Evolutionary conservation across 92 coral and sea anemone species (phyloP).

Genomic region (Phenganax marumi): DNA sequence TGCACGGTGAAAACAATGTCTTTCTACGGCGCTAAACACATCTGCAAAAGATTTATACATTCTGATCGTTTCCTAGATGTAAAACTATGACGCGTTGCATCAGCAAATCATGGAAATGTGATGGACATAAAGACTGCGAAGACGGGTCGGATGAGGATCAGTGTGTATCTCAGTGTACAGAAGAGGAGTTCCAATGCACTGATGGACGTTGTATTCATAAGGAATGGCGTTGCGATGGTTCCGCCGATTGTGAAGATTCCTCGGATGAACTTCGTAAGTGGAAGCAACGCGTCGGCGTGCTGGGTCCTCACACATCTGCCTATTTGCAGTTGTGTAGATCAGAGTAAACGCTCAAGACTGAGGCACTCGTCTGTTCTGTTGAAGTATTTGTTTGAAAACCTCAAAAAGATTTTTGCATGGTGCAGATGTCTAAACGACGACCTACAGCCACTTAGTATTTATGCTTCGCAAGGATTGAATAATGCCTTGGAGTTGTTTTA

Average conservation of each 20-base stretch:
- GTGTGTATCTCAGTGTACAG: constrained; percentile 59
- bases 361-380: no score
- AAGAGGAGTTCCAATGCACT: constrained; percentile 58
- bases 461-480: no score
- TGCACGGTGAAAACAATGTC: no score
- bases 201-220: constrained; percentile 65
- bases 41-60: not conserved
- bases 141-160: constrained; percentile 82
- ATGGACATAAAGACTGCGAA: constrained; percentile 67
- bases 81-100: constrained; percentile 54
- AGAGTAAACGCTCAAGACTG: no score
- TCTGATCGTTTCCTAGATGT: constrained; percentile 1
- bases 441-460: no score
- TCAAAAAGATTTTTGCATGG: not conserved
- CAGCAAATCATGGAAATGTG: constrained; percentile 62
- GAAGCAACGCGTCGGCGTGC: not conserved
- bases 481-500: not conserved
- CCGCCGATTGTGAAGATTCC: constrained; percentile 74
- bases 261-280: constrained; percentile 79
- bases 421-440: no score
- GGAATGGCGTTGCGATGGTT: constrained; percentile 84
- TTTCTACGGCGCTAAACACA: not conserved
- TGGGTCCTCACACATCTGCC: not conserved
- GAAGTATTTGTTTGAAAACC: no score
- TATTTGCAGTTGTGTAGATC: no score